These are phyloP conservation scores for Macquaria australasica DNA, from an alignment of 2,113 vertebrate species.

Conservation along the genomic window DNA sequence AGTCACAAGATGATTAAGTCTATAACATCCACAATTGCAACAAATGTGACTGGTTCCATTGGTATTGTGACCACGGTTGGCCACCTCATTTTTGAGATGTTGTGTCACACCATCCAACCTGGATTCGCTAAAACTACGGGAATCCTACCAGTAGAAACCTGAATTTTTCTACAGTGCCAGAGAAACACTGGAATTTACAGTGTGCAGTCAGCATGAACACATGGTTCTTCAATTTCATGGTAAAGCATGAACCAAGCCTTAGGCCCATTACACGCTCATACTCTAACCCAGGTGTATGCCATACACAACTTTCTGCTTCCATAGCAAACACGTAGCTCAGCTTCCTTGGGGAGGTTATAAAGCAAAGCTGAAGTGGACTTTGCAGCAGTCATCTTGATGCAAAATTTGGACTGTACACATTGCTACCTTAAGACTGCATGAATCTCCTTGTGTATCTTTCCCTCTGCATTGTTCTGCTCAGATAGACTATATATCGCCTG, in stretches of 20 bases:
- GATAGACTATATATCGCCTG: background rate
- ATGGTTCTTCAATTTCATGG: conserved; percentile 14
- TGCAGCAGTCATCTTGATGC: background rate
- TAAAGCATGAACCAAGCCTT: background rate
- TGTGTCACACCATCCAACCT: background rate
- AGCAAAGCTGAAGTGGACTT: background rate
- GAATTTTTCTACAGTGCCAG: background rate
- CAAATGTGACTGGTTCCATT: background rate
- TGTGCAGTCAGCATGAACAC: background rate
- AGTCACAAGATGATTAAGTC: background rate
- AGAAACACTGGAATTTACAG: background rate
- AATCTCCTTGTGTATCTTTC: background rate
- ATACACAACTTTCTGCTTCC: background rate
- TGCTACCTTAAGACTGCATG: background rate
- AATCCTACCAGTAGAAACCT: background rate
- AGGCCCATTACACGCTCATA: background rate
- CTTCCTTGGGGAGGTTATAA: background rate
- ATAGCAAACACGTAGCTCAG: background rate
- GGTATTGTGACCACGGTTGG: background rate
- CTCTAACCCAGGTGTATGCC: background rate
- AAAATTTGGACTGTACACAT: background rate
- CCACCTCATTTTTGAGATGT: background rate
- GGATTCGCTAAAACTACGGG: background rate
- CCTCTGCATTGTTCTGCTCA: background rate
- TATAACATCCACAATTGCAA: background rate